A percentile compares a stretch with the other conserved stretches of the same genome.
phyloP scores from a whole-genome alignment of 2,113 vertebrate genomes.

The Atractosteus spatula region DNA sequence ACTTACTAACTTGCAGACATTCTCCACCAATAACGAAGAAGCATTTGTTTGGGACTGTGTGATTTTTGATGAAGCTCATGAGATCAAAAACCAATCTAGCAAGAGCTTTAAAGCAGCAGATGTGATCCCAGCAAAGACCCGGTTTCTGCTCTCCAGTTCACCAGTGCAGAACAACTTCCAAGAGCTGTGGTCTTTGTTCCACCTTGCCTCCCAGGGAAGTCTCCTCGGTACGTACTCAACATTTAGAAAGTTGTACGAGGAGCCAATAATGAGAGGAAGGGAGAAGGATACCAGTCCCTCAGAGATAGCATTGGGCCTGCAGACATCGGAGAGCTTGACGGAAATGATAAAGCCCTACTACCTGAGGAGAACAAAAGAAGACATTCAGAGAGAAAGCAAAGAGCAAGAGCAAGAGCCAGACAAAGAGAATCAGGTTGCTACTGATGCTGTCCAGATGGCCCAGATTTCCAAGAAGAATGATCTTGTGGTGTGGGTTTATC shows the following conservation, averaged over 20 bases:
- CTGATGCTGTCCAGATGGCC: slow-evolving; percentile 50
- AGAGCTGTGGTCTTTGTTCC: slow-evolving; percentile 74
- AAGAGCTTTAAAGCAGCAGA: slow-evolving; percentile 64
- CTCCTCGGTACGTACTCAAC: slow-evolving; percentile 70
- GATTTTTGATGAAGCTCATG: slow-evolving; percentile 73
- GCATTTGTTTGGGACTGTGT: slow-evolving; percentile 72
- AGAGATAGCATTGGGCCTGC: slow-evolving; percentile 72
- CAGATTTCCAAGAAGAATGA: slow-evolving; percentile 76
- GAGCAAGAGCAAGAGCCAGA: not conserved
- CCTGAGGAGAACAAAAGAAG: slow-evolving; percentile 71
- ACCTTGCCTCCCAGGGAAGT: slow-evolving; percentile 73
- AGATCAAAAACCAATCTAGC: slow-evolving; percentile 69
- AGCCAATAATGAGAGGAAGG: slow-evolving; percentile 69
- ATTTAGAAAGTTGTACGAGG: slow-evolving; percentile 73
- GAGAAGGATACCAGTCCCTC: slow-evolving; percentile 68
- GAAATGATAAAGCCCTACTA: slow-evolving; percentile 73
- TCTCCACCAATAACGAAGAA: slow-evolving; percentile 19
- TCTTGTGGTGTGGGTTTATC: slow-evolving; percentile 73
- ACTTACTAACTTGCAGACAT: too few species aligned
- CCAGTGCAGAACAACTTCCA: slow-evolving; percentile 74
- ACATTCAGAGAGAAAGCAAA: slow-evolving; percentile 49
- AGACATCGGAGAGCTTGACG: slow-evolving; percentile 76
- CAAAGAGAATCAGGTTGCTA: not conserved
- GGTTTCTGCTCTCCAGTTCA: slow-evolving; percentile 71
- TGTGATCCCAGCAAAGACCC: slow-evolving; percentile 53